A percentile compares a stretch with the other conserved stretches of the same genome.
phyloP scores from a whole-genome alignment of 2,888 invertebrate genomes.

The Chaetogeoica ovagalla region DNA sequence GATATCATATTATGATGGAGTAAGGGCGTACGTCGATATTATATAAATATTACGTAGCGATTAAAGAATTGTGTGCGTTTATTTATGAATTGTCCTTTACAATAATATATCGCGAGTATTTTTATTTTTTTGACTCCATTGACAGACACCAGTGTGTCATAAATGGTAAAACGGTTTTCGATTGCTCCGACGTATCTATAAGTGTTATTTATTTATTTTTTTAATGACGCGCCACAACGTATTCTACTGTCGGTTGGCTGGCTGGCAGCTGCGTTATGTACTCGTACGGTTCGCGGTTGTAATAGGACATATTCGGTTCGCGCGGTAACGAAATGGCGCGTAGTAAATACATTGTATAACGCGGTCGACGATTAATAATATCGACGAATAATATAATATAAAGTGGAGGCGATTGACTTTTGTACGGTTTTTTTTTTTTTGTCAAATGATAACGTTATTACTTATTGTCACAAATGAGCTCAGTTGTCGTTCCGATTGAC shows the following conservation, averaged over 20 bases:
- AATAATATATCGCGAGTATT: neutral
- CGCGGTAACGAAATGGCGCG: conserved; percentile 1
- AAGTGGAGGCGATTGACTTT: too few relatives aligned
- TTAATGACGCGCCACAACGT: conserved; percentile 12
- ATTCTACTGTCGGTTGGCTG: neutral
- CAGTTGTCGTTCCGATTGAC: too few relatives aligned
- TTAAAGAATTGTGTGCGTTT: conserved; percentile 2
- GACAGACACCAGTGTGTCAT: too few relatives aligned
- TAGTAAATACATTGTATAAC: neutral
- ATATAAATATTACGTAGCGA: neutral
- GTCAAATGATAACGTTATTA: too few relatives aligned
- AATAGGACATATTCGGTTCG: neutral
- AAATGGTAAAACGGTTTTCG: conserved; percentile 34
- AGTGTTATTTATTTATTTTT: conserved; percentile 29
- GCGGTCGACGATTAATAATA: neutral
- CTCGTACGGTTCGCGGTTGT: neutral
- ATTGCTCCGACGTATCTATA: neutral
- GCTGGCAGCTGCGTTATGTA: neutral
- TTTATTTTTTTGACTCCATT: too few relatives aligned
- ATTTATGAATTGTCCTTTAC: conserved; percentile 2
- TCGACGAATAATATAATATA: neutral
- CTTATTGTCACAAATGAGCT: too few relatives aligned
- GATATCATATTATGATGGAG: too few relatives aligned
- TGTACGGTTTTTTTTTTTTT: too few relatives aligned
- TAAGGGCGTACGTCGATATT: neutral